Evolutionary conservation across 2,888 invertebrate species (phyloP), one percentile per base, ranked within the genome.

Genomic region (Diarsia mendica): DNA sequence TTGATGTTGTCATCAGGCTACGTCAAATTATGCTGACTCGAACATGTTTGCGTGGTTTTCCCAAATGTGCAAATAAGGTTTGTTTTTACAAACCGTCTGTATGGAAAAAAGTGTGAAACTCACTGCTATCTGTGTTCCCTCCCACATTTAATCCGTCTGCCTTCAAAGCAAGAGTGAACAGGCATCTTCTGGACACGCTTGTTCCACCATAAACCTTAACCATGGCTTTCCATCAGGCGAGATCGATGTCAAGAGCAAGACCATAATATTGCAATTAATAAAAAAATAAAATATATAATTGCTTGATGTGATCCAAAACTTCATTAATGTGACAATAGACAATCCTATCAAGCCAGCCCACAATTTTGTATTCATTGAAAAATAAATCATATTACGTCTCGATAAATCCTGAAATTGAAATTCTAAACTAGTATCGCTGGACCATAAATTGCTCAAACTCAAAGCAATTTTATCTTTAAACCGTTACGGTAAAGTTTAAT

Each of bases 301-400:
- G 1, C 39, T 39, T 39, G 39, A 39, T 39, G 39, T 39, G 4
- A 39, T 39, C 39, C 39, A 39, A 39, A 71, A 68, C 23, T 13
- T 28, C 3, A 69, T 64, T 39, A 46, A 1, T 33, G 13, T 65
- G 53, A 28, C 48, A 70, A 72, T 3, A 15, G n/a, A 20, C n/a
- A 2, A 28, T 39, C 51, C 33, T 1, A 73, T 78, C n/a, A 33
- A 48, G 63, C 66, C 23, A 9, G n/a, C 18, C 23, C 11, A 15
- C 63, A 51, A 67, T 65, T 74, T 48, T 28, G 46, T 64, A 75
- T 83, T 70, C 53, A 83, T 83, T 55, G 84, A 53, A 79, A 53
- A 67, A 51, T 64, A 80, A 75, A 80, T 80, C 61, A 44, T 46
- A 79, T 79, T 65, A 71, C 51, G 33, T 33, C 51, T 46, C 46